Conservation (phyloP, 2,113 vertebrate species). For the Daubentonia madagascariensis region DNA sequence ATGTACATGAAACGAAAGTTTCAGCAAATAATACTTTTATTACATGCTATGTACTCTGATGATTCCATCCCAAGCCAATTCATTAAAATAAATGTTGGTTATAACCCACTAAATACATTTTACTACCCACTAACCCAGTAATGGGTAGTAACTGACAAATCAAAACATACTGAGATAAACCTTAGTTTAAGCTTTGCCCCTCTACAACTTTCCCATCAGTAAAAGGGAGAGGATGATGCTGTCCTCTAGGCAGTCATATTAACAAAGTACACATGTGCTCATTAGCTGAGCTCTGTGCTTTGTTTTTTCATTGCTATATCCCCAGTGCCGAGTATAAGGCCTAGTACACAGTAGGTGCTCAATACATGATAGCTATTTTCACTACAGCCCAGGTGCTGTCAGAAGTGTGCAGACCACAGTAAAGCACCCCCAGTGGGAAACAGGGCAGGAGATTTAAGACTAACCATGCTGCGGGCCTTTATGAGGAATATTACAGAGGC, state of each 20-base stretch:
- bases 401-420: background rate
- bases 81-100: background rate
- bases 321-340: fast-evolving
- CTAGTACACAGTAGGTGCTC: background rate
- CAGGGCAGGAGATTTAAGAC: background rate
- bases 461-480: background rate
- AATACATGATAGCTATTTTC: background rate
- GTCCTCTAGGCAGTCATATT: too few species aligned
- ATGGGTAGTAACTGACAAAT: background rate
- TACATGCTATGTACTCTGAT: background rate
- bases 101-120: background rate
- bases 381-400: background rate
- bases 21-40: background rate
- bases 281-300: background rate
- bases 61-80: background rate
- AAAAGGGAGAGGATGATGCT: background rate
- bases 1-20: background rate
- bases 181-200: background rate
- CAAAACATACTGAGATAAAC: background rate
- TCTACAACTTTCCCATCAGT: background rate
- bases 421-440: background rate
- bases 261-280: background rate
- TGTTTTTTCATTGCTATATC: background rate
- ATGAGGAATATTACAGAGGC: background rate
- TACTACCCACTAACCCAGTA: background rate